Evolutionary conservation across 2,888 invertebrate species (phyloP), one percentile per base, ranked within the genome.

Genomic region (Aelia acuminata): DNA sequence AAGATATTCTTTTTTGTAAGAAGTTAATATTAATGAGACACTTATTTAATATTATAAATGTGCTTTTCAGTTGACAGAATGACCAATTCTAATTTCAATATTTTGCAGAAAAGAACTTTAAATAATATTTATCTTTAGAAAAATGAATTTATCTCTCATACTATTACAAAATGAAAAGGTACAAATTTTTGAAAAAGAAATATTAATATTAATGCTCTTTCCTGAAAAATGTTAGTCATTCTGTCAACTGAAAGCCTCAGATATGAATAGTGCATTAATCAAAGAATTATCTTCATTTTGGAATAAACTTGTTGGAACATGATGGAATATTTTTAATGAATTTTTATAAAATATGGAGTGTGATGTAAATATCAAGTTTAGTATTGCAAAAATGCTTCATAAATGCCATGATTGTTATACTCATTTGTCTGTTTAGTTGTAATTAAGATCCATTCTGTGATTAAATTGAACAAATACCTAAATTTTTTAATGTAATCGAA

Each of bases 401-500:
- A 26, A 31, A 63, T 31, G 35, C 63, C 18, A 35, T 35, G 31
- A 35, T 70, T 70, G 15, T 70, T 70, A 70, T 70, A 70, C 63
- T 70, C 31, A 31, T 70, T 13, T 70, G 18, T 35, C 18, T 3
- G 15, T 70, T 70, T 70, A 70, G 63, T 70, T 35, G 3, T 70
- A 70, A 35, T 70, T 70, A 70, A 35, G 63, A 18, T 70, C 22
- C 7, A 20, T 70, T 70, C 63, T 70, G 63, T 70, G 63, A 70
- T 70, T 70, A 18, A 26, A 35, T 35, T 31, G 31, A 70, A 70
- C 31, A 70, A 70, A 35, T 18, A 35, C 1, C 18, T 31, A 20
- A 31, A 2, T 70, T 15, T 57, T 70, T 70, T 70, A 35, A 57
- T 57, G 11, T 35, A 35, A 35, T 31, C 5, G 7, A 35, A 63